phyloP scores from a whole-genome alignment of 2,888 invertebrate species.

The Gastrophysa polygoni region DNA sequence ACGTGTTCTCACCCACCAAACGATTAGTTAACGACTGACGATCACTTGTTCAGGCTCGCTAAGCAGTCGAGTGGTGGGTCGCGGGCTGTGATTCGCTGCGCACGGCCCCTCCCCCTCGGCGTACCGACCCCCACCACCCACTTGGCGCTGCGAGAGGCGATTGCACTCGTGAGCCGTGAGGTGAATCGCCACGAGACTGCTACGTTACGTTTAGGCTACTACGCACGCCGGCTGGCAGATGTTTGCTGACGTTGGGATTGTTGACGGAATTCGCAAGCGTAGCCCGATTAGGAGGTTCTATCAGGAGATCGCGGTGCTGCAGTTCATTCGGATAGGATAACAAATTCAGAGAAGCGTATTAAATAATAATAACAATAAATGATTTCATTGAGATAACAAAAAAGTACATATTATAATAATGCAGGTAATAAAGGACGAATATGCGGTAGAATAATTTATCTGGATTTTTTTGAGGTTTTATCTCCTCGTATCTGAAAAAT shows the following conservation, averaged over 20 bases:
- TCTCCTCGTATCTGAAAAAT: too few relatives aligned
- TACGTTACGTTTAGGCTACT: background rate
- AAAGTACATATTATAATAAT: too few relatives aligned
- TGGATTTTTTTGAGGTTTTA: too few relatives aligned
- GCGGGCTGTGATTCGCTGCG: conserved; percentile 53
- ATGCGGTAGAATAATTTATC: too few relatives aligned
- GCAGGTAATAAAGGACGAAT: too few relatives aligned
- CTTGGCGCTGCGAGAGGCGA: conserved; percentile 42
- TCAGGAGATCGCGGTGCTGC: too few relatives aligned
- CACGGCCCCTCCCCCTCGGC: conserved; percentile 53
- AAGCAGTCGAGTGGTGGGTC: conserved; percentile 52
- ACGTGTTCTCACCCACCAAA: conserved; percentile 35
- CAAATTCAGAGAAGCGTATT: too few relatives aligned
- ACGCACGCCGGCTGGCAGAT: background rate
- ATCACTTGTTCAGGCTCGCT: conserved; percentile 34
- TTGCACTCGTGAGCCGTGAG: conserved; percentile 30
- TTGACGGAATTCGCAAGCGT: too few relatives aligned
- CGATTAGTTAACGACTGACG: conserved; percentile 47
- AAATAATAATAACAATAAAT: too few relatives aligned
- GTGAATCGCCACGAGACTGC: background rate
- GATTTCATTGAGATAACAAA: too few relatives aligned
- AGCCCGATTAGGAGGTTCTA: too few relatives aligned
- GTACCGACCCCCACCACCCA: conserved; percentile 50
- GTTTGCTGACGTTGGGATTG: background rate
- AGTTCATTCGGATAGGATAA: too few relatives aligned